A percentile compares a stretch with the other conserved stretches of the same genome.
Conservation (phyloP, 1,140 invertebrate genomes). For the Drosophila novamexicana region DNA sequence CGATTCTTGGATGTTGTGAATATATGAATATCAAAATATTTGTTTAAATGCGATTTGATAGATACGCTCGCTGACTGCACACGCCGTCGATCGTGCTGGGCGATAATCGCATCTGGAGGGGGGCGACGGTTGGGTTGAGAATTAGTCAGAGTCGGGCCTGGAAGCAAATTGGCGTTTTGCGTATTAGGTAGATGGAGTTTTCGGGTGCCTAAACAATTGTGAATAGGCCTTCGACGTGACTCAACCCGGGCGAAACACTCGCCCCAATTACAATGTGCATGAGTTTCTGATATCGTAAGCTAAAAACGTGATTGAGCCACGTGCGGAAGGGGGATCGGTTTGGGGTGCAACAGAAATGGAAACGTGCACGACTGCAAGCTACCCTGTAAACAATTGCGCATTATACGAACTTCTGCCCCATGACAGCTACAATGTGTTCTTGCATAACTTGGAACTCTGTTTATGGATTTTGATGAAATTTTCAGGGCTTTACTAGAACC, state of each 20-base stretch:
- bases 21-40: neutral
- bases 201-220: neutral
- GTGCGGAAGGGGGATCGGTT: conserved; percentile 16
- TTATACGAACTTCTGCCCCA: too few relatives aligned
- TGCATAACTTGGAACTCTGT: too few relatives aligned
- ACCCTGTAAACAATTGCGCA: neutral
- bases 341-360: too few relatives aligned
- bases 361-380: neutral
- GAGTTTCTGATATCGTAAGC: conserved; percentile 31
- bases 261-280: conserved; percentile 2
- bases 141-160: conserved; percentile 12
- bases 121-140: neutral
- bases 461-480: too few relatives aligned
- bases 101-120: conserved; percentile 8
- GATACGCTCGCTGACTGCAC: conserved; percentile 16
- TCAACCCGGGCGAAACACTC: neutral
- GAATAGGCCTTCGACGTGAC: neutral
- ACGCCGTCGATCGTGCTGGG: neutral
- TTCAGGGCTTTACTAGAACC: too few relatives aligned
- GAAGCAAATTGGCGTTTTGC: neutral
- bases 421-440: too few relatives aligned
- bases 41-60: conserved; percentile 9
- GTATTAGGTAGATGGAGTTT: neutral
- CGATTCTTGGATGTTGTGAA: neutral
- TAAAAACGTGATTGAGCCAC: conserved; percentile 66